Conservation (phyloP, 2,113 vertebrate species). For the Oreochromis aureus region DNA sequence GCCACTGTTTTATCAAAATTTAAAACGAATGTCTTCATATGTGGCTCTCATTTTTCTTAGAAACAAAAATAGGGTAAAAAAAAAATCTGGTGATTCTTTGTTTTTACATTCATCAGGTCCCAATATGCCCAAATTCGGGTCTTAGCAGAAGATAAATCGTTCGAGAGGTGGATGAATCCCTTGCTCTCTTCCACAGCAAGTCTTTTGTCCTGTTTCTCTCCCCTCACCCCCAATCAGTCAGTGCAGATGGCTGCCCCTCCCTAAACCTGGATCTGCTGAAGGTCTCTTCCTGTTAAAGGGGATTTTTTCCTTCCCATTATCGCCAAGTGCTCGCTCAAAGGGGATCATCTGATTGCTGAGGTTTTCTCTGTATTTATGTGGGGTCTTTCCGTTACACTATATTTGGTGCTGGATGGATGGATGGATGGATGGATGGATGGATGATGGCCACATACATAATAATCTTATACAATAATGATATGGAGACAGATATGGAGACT, state of each 20-base stretch:
- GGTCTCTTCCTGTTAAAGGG: neutral
- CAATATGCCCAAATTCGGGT: too few species aligned
- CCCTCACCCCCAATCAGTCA: neutral
- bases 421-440: neutral
- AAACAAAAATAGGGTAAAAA: too few species aligned
- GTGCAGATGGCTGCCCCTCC: neutral
- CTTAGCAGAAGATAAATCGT: neutral
- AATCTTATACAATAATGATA: neutral
- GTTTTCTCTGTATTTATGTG: neutral
- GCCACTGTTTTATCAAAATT: too few species aligned
- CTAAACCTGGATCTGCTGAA: neutral
- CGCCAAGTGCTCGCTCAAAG: rapidly evolving
- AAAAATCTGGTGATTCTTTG: too few species aligned
- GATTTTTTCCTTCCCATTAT: neutral
- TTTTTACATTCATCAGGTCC: too few species aligned
- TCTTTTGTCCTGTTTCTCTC: neutral
- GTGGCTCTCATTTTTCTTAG: too few species aligned
- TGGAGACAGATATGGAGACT: neutral
- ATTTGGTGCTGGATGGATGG: rapidly evolving
- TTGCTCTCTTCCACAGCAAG: neutral
- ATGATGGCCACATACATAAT: neutral
- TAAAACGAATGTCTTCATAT: too few species aligned
- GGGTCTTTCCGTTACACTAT: neutral
- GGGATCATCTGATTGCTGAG: neutral
- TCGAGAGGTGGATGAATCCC: neutral